Percentiles rank a stretch among this genome's conserved stretches.
These are phyloP conservation scores for Bothrops jararaca DNA, from an alignment of 2,113 vertebrate genomes.

Conservation along the genomic window DNA sequence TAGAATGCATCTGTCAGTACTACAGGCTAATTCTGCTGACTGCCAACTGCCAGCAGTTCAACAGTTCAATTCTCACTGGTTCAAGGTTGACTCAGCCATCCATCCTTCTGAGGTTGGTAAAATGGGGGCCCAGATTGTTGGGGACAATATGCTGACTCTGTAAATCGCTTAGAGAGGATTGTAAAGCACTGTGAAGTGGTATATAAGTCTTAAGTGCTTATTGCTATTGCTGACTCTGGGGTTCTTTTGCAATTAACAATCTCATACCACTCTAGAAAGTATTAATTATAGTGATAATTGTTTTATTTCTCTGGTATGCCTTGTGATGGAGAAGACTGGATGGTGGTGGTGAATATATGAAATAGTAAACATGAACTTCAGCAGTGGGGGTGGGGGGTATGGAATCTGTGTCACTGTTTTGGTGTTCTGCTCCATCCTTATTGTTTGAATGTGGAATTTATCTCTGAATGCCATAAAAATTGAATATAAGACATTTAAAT, in stretches of 20 bases:
- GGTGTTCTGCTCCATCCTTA: constrained; percentile 56
- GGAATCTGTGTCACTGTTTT: constrained; percentile 51
- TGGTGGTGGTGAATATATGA: not conserved
- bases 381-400: constrained; percentile 22
- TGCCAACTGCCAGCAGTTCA: too few relatives aligned
- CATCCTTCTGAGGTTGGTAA: too few relatives aligned
- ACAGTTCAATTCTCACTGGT: too few relatives aligned
- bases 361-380: not conserved
- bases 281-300: constrained; percentile 44
- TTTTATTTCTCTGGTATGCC: constrained; percentile 26
- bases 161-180: too few relatives aligned
- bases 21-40: too few relatives aligned
- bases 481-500: constrained; percentile 21
- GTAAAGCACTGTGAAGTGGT: too few relatives aligned
- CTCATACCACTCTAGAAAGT: constrained; percentile 40
- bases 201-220: too few relatives aligned
- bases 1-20: too few relatives aligned
- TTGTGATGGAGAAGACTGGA: not conserved
- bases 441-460: constrained; percentile 52
- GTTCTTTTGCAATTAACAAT: constrained; percentile 52
- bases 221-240: constrained; percentile 1
- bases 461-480: constrained; percentile 30
- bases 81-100: too few relatives aligned
- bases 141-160: too few relatives aligned
- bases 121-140: too few relatives aligned